A percentile compares a stretch with the other conserved stretches of the same genome.
These are phyloP conservation scores for Gryllus bimaculatus DNA, from an alignment of 1,140 invertebrate genomes.

Conservation along the genomic window DNA sequence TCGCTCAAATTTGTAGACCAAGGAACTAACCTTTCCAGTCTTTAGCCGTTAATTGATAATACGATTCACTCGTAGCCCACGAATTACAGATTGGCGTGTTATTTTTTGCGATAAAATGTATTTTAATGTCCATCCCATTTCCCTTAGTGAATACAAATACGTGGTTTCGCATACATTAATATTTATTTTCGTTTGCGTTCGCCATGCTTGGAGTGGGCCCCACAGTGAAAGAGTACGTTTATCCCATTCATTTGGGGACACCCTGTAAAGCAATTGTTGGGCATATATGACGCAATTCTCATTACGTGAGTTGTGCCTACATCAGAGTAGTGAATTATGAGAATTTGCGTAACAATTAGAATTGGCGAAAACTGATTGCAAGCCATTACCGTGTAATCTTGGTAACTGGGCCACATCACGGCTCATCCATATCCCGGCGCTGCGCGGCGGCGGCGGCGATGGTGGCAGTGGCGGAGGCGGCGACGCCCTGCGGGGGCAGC, in stretches of 20 bases:
- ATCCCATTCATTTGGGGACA: not conserved
- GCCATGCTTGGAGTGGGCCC: not conserved
- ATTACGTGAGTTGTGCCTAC: not conserved
- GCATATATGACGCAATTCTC: slow-evolving; percentile 4
- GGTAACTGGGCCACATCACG: not conserved
- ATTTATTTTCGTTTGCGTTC: not conserved
- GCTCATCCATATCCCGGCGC: not conserved
- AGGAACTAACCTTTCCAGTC: no score
- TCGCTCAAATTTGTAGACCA: no score
- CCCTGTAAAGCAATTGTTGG: not conserved
- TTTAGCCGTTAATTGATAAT: no score
- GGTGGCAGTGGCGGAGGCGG: not conserved
- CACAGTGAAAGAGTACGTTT: not conserved
- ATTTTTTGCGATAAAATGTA: not conserved
- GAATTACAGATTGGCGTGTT: no score
- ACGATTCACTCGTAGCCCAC: no score
- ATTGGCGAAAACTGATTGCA: slow-evolving; percentile 4
- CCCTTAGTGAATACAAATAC: not conserved
- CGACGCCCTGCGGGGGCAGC: no score
- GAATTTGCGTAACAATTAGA: slow-evolving; percentile 5
- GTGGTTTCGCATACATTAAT: not conserved
- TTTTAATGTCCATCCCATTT: not conserved
- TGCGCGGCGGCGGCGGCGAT: not conserved
- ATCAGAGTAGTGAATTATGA: not conserved
- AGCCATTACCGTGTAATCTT: slow-evolving; percentile 4